Evolutionary conservation across 2,113 vertebrate genomes (phyloP).

Genomic region (Pluvialis apricaria): DNA sequence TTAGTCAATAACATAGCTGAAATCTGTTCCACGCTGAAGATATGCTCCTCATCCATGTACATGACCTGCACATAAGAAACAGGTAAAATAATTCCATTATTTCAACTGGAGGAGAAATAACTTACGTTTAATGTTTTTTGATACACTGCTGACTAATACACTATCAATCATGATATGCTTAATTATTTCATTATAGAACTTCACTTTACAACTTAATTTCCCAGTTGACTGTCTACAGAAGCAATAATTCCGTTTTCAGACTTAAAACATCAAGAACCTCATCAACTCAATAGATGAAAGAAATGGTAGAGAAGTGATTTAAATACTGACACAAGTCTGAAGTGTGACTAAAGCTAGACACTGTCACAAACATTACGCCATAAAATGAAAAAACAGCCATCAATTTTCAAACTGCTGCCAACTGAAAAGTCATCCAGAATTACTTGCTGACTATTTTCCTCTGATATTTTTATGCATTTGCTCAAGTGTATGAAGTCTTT

Average conservation of each 20-base stretch:
- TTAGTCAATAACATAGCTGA: slow-evolving; percentile 84
- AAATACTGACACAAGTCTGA: neutral
- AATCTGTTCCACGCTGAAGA: slow-evolving; percentile 81
- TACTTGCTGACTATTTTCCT: neutral
- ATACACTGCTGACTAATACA: neutral
- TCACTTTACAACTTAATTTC: neutral
- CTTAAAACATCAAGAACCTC: neutral
- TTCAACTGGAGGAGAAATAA: neutral
- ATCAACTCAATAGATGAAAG: neutral
- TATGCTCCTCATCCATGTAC: slow-evolving; percentile 81
- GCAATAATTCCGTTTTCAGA: neutral
- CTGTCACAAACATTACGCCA: neutral
- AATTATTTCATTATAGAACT: neutral
- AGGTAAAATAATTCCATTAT: neutral
- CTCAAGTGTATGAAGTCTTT: neutral
- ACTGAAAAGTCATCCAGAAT: neutral
- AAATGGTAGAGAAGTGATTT: neutral
- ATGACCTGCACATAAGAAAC: slow-evolving; percentile 68
- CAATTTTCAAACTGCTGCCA: neutral
- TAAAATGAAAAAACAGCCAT: neutral
- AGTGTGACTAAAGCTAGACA: neutral
- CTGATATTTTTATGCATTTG: neutral
- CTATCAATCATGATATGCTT: neutral
- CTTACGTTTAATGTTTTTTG: neutral
- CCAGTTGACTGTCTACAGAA: neutral